Evolutionary conservation across 2,888 invertebrate species (phyloP), one percentile per base, ranked within the genome.

Genomic region (Harpagoxenus sublaevis): DNA sequence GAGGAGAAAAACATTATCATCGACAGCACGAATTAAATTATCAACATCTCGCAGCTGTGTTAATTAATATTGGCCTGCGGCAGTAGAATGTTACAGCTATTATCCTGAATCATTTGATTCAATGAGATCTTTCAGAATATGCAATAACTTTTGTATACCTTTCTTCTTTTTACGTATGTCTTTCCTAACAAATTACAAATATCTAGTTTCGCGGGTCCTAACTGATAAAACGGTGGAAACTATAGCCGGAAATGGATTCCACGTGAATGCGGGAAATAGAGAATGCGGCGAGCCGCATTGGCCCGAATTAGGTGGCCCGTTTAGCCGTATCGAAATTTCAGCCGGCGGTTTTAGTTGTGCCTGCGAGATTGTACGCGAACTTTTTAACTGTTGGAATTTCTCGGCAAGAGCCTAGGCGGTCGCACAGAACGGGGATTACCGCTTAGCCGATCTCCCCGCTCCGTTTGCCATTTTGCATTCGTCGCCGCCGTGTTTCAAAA

Each of bases 111-210:
- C 31, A n/a, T 23, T 6, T 18, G 79, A 71, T 60, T 71, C 48
- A 51, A 28, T 71, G 79, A 79, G 83, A 79, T 84, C 79, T 79
- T 84, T 84, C 83, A 70, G 83, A 84, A 84, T 79, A 79, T 79
- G 78, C 79, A 12, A 60, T 4, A 39, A 6, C 45, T 3, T 18
- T 45, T 48, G 48, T 35, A 35, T 6, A 35, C 35, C 42, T 53
- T 75, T 75, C 9, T 53, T 18, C 0, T 10, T 31, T 18, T 31
- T 18, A 15, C 12, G 0, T 42, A 18, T 8, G 1, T 18, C 23
- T 68, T 68, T 18, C 18, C 12, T 39, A 42, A 9, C 15, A 42
- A 39, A 60, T 15, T 5, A 10, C 28, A 12, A 5, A 35, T n/a
- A 9, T 68, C 18, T 23, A 10, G 18, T 77, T 55, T 31, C 35